Evolutionary conservation across 2,797 vertebrate species (phyloP), one percentile per base, ranked within the genome.

Genomic region (Pelodytes ibericus): DNA sequence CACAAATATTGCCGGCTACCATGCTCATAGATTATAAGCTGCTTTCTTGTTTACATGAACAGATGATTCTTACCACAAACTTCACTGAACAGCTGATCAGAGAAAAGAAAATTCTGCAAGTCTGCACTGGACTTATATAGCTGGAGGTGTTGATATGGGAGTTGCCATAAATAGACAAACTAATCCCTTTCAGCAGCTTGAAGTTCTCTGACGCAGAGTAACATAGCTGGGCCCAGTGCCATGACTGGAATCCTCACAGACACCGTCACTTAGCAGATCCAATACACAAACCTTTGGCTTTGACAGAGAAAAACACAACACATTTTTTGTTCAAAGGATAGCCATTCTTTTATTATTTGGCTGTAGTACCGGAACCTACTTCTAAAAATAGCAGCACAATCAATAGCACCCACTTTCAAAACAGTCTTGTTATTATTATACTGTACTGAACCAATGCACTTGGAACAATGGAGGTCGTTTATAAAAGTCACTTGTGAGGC

Each of bases 101-200:
- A 85, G 76, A 65, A 91, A 94, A 92, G 94, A 97, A 97, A 96
- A 91, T 90, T 89, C 86, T 92, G 85, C 88, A 83, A 84, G 88
- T 86, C 83, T 85, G 88, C 83, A 80, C 73, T 82, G 75, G 9
- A 82, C 86, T 96, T 94, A 91, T 96, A 98, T 96, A 96, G 89
- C 78, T 63, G 67, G 83, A 86, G 87, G 85, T 87, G 84, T 83
- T 82, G 80, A 49, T 44, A 84, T 90, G 92, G 92, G 92, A 70
- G 84, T 88, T 76, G 70, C 89, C 88, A 84, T 82, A 85, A 86
- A 80, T 84, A 90, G 84, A 85, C 86, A 81, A 83, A 84, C 87
- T 88, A 87, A 87, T 86, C 89, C 80, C 80, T 39, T 72, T 82
- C 85, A 86, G 87, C 87, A 82, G 65, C 81, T 70, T 36, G 53